These are phyloP conservation scores for Pseudolaguvia tuberculata DNA, from an alignment of 2,113 vertebrate species.

Conservation along the genomic window DNA sequence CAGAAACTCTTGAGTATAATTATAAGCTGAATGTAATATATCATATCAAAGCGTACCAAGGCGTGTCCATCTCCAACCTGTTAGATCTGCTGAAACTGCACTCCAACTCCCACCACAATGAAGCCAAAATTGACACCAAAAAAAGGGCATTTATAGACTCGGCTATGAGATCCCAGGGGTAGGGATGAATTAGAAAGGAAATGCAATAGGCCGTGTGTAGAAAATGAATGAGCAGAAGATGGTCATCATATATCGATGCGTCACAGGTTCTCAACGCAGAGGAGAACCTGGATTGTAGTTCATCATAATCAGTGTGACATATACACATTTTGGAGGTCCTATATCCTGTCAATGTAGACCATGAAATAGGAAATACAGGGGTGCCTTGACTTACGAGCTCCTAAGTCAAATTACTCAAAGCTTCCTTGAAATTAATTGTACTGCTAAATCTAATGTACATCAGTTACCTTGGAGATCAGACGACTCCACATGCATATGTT, in stretches of 20 bases:
- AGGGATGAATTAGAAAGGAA: constrained; percentile 58
- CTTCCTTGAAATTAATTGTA: too few species aligned
- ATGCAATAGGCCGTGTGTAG: constrained; percentile 8
- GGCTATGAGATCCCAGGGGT: constrained; percentile 51
- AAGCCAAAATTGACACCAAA: constrained; percentile 53
- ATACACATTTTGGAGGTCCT: too few species aligned
- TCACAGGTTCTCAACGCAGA: background rate
- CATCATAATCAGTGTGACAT: constrained; percentile 16
- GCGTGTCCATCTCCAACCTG: constrained; percentile 42
- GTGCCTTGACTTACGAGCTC: too few species aligned
- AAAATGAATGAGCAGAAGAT: constrained; percentile 11
- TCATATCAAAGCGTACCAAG: constrained; percentile 5
- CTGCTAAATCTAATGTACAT: too few species aligned
- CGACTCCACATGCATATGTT: too few species aligned
- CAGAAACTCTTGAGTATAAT: constrained; percentile 35
- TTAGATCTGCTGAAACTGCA: constrained; percentile 63
- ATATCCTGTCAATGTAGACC: too few species aligned
- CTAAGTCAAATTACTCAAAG: too few species aligned
- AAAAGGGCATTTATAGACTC: constrained; percentile 38
- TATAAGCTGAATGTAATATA: constrained; percentile 22
- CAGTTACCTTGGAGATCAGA: too few species aligned
- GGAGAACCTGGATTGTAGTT: background rate
- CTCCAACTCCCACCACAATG: constrained; percentile 40
- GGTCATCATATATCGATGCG: background rate
- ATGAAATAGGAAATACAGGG: too few species aligned